phyloP scores from a whole-genome alignment of 1,140 invertebrate genomes.

The Campoletis sonorensis region DNA sequence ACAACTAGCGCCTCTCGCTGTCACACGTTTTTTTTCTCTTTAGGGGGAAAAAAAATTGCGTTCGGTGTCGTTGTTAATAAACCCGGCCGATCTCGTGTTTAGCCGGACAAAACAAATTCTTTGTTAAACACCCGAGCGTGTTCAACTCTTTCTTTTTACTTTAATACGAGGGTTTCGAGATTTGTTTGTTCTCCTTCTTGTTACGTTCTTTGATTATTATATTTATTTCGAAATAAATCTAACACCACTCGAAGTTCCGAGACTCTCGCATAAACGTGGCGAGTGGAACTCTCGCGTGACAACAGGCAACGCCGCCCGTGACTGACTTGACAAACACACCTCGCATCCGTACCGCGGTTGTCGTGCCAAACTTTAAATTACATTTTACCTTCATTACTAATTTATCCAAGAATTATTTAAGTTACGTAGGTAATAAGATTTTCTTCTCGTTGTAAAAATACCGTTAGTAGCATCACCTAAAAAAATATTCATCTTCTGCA shows the following conservation, averaged over 20 bases:
- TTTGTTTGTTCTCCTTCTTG: conserved; percentile 12
- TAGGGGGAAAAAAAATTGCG: neutral
- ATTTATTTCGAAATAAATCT: conserved; percentile 31
- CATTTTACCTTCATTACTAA: neutral
- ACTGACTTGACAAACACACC: conserved; percentile 49
- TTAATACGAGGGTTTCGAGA: neutral
- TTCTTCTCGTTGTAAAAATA: too few relatives aligned
- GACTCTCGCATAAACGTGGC: conserved; percentile 33
- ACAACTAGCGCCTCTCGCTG: conserved; percentile 36
- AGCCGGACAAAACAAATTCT: neutral
- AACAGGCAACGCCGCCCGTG: conserved; percentile 50
- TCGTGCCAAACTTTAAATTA: conserved; percentile 6
- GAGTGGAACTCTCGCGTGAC: conserved; percentile 54
- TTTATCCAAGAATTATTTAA: too few relatives aligned
- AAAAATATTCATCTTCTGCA: neutral
- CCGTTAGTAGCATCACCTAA: too few relatives aligned
- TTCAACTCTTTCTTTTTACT: neutral
- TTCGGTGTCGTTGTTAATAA: neutral
- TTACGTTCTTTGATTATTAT: conserved; percentile 26
- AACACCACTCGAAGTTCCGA: conserved; percentile 15
- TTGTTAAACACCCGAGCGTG: neutral
- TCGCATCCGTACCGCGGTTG: neutral
- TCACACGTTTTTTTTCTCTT: conserved; percentile 2
- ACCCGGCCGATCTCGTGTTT: neutral
- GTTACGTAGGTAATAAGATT: too few relatives aligned